These are phyloP conservation scores for Lamellibrachia satsuma DNA, from an alignment of 2,888 invertebrate genomes.

Conservation along the genomic window DNA sequence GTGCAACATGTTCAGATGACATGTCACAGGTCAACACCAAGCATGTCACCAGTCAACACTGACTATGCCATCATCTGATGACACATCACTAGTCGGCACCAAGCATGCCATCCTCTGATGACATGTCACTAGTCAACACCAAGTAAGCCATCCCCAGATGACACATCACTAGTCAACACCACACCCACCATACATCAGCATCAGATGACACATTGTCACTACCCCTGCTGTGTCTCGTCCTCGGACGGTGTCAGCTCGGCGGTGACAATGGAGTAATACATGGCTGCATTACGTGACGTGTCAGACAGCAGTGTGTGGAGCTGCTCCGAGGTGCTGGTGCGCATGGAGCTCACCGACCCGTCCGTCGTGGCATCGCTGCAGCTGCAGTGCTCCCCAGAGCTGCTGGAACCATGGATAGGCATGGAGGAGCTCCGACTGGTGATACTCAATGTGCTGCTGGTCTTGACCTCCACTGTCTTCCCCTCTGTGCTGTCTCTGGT, in stretches of 20 bases:
- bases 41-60: neutral
- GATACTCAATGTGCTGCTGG: neutral
- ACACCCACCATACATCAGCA: neutral
- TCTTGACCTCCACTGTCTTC: neutral
- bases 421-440: neutral
- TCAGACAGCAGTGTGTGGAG: neutral
- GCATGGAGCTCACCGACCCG: neutral
- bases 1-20: neutral
- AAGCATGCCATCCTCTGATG: too few relatives aligned
- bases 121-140: neutral
- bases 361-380: neutral
- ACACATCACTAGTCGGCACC: neutral
- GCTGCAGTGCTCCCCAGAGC: neutral
- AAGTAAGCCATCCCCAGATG: too few relatives aligned
- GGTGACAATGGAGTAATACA: neutral
- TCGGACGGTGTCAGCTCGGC: neutral
- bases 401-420: neutral
- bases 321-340: neutral
- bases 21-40: neutral
- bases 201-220: neutral
- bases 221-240: neutral
- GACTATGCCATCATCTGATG: neutral
- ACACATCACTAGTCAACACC: too few relatives aligned
- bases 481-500: neutral
- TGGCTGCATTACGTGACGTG: too few relatives aligned